Evolutionary conservation across 2,113 vertebrate species (phyloP).

Genomic region (Aramus guarauna): DNA sequence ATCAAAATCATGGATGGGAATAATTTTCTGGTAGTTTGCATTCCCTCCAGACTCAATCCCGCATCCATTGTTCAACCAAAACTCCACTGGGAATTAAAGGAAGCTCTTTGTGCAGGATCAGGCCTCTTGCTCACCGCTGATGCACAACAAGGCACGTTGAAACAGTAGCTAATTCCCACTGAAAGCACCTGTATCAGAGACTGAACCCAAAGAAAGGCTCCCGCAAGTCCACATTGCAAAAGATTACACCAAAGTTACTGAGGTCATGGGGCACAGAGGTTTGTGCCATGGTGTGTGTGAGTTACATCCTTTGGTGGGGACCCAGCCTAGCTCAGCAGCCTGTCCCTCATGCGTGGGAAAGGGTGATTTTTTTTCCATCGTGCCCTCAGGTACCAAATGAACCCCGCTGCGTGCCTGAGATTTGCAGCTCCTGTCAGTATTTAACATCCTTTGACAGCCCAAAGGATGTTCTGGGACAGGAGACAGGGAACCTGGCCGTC

Average conservation of each 20-base stretch:
- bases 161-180: background rate
- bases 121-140: background rate
- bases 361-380: accelerated
- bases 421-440: background rate
- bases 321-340: background rate
- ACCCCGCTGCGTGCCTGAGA: background rate
- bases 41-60: background rate
- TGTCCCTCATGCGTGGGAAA: accelerated
- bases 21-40: slow-evolving; percentile 23
- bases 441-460: background rate
- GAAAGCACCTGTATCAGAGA: background rate
- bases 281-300: background rate
- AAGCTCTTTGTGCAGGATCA: background rate
- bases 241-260: background rate
- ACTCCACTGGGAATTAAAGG: background rate
- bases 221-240: background rate
- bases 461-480: background rate
- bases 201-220: background rate
- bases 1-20: background rate
- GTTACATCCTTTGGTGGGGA: background rate
- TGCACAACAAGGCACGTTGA: background rate
- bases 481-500: background rate
- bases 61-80: background rate
- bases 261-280: background rate
- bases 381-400: background rate